These are phyloP conservation scores for Liopterus haemorrhoidalis DNA, from an alignment of 2,888 invertebrate species.

Conservation along the genomic window DNA sequence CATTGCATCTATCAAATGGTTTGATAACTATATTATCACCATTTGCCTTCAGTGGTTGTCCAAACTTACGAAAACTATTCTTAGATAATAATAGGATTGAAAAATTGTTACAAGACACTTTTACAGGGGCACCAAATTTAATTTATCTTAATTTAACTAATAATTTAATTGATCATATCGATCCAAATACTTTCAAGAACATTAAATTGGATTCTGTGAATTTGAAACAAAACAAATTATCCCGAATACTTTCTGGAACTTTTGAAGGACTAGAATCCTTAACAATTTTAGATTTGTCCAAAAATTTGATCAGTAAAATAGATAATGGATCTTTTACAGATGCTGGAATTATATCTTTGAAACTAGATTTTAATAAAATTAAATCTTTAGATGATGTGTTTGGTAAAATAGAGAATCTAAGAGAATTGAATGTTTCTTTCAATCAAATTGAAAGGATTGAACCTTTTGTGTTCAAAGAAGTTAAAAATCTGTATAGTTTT, in stretches of 20 bases:
- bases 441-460: conserved; percentile 15
- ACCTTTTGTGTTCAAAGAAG: conserved; percentile 14
- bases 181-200: conserved; percentile 9
- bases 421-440: conserved; percentile 5
- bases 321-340: conserved; percentile 1
- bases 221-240: conserved; percentile 13
- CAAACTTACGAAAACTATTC: conserved; percentile 8
- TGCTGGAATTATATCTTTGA: conserved; percentile 3
- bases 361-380: conserved; percentile 18
- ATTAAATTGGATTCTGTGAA: conserved; percentile 13
- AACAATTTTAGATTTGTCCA: conserved; percentile 13
- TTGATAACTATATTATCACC: conserved; percentile 12
- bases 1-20: conserved; percentile 13
- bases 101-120: conserved; percentile 11
- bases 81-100: conserved; percentile 16
- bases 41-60: conserved; percentile 12
- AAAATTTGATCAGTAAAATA: conserved; percentile 14
- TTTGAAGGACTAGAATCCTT: conserved; percentile 11
- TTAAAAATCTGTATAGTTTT: conserved; percentile 12
- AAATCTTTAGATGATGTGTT: conserved; percentile 13
- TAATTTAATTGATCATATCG: conserved; percentile 14
- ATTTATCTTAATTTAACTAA: conserved; percentile 9
- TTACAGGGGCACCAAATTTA: conserved; percentile 13
- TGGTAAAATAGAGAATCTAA: conserved; percentile 16
- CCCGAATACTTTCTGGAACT: conserved; percentile 5